Conservation (phyloP, 2,113 vertebrate genomes). For the Heliornis fulica region DNA sequence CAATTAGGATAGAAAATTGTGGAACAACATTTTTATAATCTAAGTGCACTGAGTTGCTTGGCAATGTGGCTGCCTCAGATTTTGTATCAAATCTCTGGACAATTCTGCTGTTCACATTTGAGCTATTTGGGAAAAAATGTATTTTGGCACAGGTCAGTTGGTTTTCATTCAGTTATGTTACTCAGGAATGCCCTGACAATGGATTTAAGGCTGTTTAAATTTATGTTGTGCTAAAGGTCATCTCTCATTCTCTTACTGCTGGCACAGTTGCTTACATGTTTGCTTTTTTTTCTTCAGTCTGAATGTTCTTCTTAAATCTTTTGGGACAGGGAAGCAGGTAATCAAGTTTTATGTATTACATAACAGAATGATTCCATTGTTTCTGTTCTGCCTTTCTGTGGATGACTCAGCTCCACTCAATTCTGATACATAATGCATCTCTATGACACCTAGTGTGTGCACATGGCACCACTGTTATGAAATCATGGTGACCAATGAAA, state of each 20-base stretch:
- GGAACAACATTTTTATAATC: slow-evolving; percentile 72
- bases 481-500: background rate
- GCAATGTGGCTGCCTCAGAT: slow-evolving; percentile 72
- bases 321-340: background rate
- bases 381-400: background rate
- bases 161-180: slow-evolving; percentile 37
- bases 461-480: background rate
- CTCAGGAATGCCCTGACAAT: slow-evolving; percentile 15
- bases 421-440: background rate
- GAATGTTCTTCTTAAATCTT: slow-evolving; percentile 48
- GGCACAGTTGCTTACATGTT: slow-evolving; percentile 55
- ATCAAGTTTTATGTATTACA: background rate
- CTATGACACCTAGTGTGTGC: background rate
- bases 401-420: background rate
- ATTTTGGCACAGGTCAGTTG: slow-evolving; percentile 76
- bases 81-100: slow-evolving; percentile 68
- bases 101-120: slow-evolving; percentile 49
- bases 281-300: slow-evolving; percentile 20
- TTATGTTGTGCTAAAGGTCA: background rate
- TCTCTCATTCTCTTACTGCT: slow-evolving; percentile 52
- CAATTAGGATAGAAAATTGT: slow-evolving; percentile 63
- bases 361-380: background rate
- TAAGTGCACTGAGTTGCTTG: slow-evolving; percentile 68
- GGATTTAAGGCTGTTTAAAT: slow-evolving; percentile 20
- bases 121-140: slow-evolving; percentile 71